Evolutionary conservation across 2,797 vertebrate genomes (phyloP), one percentile per base, ranked within the genome.

Genomic region (Sebastes variabilis): DNA sequence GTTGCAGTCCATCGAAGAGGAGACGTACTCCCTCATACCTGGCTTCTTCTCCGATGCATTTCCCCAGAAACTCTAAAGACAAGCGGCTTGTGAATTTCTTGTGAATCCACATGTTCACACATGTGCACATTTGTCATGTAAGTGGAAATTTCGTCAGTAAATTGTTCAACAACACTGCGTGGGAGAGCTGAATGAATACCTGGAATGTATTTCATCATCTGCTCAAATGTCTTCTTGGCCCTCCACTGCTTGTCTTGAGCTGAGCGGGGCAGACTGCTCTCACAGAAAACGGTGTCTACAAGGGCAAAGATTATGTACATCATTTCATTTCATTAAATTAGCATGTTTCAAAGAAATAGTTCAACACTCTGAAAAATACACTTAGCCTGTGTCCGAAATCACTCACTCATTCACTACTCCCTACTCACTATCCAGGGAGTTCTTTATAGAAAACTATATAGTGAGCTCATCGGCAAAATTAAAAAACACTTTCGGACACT

Each of bases 141-240:
- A 8, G 5, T 42, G 16, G 3, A 52, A 54, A 79, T 34, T 55
- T 55, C 2, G 2, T 2, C 42, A 72, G 46, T 34, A 5, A 36
- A 6, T 38, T 62, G 24, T 9, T 38, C 8, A 18, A 46, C 11
- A 62, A 65, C 6, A 16, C 16, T 1, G 24, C 7, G 4, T 30
- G 11, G 1, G 76, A 42, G 5, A 65, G 52, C 1, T 24, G 16
- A 38, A 64, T 25, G 6, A 20, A 36, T 74, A 99, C 99, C 99
- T 96, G 99, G 99, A 90, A 99, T 96, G 83, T 98, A 99, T 88
- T 87, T 95, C 96, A 98, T 98, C 97, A 99, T 99, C 93, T 98
- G 97, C 83, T 98, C 96, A 75, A 99, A 99, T 0, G 98, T 97
- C 89, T 96, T 95, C 92, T 99, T 99, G 38, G 98, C 98, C 89